Percentiles rank a stretch among this genome's conserved stretches.
Evolutionary conservation across 2,797 vertebrate species (phyloP).

Genomic region (Sebastes cheni): DNA sequence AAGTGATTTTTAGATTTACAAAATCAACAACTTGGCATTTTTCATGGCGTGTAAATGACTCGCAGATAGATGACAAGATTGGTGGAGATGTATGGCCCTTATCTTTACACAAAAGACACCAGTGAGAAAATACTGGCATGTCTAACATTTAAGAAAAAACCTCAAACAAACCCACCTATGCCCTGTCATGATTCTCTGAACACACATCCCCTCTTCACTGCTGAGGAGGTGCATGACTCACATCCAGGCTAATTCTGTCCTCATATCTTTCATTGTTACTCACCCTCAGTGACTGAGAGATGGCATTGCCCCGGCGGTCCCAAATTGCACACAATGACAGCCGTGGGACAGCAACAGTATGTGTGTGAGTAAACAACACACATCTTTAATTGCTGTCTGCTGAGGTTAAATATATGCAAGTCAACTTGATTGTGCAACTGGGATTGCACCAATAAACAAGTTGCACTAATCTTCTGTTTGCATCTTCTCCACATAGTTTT

Average conservation of each 20-base stretch:
- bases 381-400: conserved; percentile 1
- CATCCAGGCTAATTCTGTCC: conserved; percentile 27
- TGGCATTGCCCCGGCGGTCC: conserved; percentile 11
- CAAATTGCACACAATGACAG: conserved; percentile 25
- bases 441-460: neutral
- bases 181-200: conserved; percentile 23
- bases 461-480: neutral
- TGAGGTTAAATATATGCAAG: neutral
- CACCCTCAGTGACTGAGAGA: conserved; percentile 20
- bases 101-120: neutral
- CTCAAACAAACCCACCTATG: conserved; percentile 5
- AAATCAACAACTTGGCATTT: conserved; percentile 17
- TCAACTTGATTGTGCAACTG: neutral
- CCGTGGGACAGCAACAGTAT: neutral
- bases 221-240: conserved; percentile 29
- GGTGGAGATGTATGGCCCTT: neutral
- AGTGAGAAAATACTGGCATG: neutral
- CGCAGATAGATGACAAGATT: neutral
- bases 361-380: conserved; percentile 7
- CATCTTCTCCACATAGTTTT: neutral
- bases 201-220: conserved; percentile 1
- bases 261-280: conserved; percentile 26
- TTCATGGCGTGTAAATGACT: neutral
- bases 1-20: conserved; percentile 13
- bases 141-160: neutral